Evolutionary conservation across 2,113 vertebrate species (phyloP).

Genomic region (Nymphicus hollandicus): DNA sequence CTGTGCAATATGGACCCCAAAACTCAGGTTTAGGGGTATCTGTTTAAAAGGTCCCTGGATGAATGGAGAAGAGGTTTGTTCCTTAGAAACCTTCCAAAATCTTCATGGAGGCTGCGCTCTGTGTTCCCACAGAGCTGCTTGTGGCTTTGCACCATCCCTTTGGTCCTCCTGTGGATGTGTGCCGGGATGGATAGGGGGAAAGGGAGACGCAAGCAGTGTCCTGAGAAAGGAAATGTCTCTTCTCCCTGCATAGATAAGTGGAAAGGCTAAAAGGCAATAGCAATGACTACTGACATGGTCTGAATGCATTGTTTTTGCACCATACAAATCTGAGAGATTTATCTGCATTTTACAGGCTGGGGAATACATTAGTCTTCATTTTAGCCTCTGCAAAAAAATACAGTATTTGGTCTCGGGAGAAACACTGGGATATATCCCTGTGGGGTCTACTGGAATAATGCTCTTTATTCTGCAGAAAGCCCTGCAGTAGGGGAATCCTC

Average conservation of each 20-base stretch:
- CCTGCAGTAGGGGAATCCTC: not conserved
- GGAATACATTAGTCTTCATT: not conserved
- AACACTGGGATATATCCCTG: not conserved
- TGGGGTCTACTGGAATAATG: constrained; percentile 19
- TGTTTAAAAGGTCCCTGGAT: not conserved
- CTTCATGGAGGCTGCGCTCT: not conserved
- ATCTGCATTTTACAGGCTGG: not conserved
- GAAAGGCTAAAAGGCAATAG: constrained; percentile 32
- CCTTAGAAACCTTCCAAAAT: not conserved
- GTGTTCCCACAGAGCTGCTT: not conserved
- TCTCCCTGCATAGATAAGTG: not conserved
- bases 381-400: not conserved
- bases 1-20: not conserved
- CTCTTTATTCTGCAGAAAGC: constrained; percentile 18
- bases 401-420: not conserved
- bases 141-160: not conserved
- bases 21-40: rapidly evolving
- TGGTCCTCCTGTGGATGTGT: not conserved
- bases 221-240: not conserved
- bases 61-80: not conserved
- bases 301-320: constrained; percentile 31
- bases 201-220: not conserved
- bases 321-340: not conserved
- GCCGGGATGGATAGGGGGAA: not conserved
- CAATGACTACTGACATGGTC: constrained; percentile 6